Percentiles rank a stretch among this genome's conserved stretches.
These are phyloP conservation scores for Platichthys stellatus DNA, from an alignment of 2,113 vertebrate species.

Conservation along the genomic window DNA sequence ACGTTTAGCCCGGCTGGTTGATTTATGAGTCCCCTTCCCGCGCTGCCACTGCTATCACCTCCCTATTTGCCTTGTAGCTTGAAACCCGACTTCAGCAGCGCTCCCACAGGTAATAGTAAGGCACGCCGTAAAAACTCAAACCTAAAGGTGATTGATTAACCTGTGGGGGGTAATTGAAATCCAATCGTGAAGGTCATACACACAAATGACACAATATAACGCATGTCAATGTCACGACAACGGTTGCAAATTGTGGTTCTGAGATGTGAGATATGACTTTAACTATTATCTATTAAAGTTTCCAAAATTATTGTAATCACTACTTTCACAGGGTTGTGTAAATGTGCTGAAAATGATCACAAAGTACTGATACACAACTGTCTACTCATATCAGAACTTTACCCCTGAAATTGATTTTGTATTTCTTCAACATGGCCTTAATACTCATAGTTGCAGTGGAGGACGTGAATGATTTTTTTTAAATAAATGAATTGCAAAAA, in stretches of 20 bases:
- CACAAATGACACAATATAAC: not conserved
- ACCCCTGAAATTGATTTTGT: too few species aligned
- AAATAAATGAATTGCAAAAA: too few species aligned
- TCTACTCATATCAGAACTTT: too few species aligned
- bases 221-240: not conserved
- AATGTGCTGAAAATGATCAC: too few species aligned
- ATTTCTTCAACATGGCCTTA: too few species aligned
- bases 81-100: conserved; percentile 3
- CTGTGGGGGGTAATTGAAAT: not conserved
- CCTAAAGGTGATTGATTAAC: conserved; percentile 21
- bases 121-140: not conserved
- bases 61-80: not conserved
- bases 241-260: not conserved
- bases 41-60: not conserved
- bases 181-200: not conserved
- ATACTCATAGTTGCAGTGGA: too few species aligned
- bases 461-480: too few species aligned
- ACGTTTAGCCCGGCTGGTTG: conserved; percentile 25
- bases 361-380: too few species aligned
- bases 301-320: too few species aligned
- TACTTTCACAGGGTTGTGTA: too few species aligned
- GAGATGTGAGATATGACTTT: not conserved
- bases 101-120: not conserved
- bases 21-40: conserved; percentile 38
- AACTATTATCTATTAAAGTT: too few species aligned